Evolutionary conservation across 2,113 vertebrate species (phyloP), one percentile per base, ranked within the genome.

Genomic region (Todiramphus saurophagus): DNA sequence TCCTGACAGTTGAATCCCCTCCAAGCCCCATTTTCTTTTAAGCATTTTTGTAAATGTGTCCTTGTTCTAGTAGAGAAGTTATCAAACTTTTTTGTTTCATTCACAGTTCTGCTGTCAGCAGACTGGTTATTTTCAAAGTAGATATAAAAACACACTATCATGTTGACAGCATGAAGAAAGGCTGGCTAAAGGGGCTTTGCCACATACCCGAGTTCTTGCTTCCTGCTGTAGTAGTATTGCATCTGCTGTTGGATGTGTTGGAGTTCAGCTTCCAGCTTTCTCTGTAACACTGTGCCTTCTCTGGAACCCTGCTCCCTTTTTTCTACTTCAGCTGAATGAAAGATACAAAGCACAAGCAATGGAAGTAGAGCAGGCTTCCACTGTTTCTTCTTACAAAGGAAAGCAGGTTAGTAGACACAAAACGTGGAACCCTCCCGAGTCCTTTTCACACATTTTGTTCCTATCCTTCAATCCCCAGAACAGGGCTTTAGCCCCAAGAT

Each of bases 151-250:
- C 4, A 4, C 44, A 89, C 2, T 16, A n/a, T 3, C n/a, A 15
- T 87, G 69, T 5, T 76, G 39, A 55, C 13, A 50, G 5, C 10
- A 27, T 10, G 5, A 50, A 37, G 60, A 53, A 51, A 48, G 30
- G 56, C 31, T 67, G 39, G 13, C 25, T 56, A 21, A 77, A 76
- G 30, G 17, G 33, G 17, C 70, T 81, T 64, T 53, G 55, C 33
- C 63, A 72, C 96, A 44, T 96, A 99, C 99, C 94, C 90, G n/a
- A 99, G 98, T 93, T 98, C 98, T 91, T 98, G 98, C 95, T 98
- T 98, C 77, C 97, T 98, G 85, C 97, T 97, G 83, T 98, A 98
- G 96, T 98, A 99, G 82, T 95, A 96, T 77, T 97, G 98, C 98
- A 99, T 97, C 73, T 98, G 98, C 92, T 96, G 94, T 82, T 97